Evolutionary conservation across 2,888 invertebrate species (phyloP), one percentile per base, ranked within the genome.

Genomic region (Drosophila neutralis): DNA sequence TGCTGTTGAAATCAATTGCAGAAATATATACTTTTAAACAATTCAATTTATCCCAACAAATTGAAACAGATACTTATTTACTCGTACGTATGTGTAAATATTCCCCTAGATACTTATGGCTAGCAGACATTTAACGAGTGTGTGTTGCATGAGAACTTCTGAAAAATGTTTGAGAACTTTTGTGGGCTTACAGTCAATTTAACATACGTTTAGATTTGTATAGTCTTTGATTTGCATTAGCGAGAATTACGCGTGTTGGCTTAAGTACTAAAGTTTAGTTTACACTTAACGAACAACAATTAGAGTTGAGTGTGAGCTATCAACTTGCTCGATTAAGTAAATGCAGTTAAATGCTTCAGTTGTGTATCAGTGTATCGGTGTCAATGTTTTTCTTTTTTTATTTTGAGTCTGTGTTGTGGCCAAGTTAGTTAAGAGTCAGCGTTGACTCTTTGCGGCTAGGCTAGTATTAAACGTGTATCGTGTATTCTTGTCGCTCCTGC

Each of bases 401-500:
- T 31, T 18, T 57, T 57, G 51, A 56, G 53, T 64, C 7, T 60
- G 45, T 70, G 27, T 38, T 38, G 21, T 60, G 42, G 58, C 63
- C 64, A 68, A 61, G 57, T 65, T 56, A 58, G 52, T 42, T 33
- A 69, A 56, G 61, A 71, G 54, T 59, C 36, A n/a, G 48, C 21
- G 13, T 6, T 31, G 38, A 29, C 67, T 66, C 18, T 42, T 45
- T 21, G 48, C 35, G 38, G 58, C 49, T 38, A n/a, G 38, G 51
- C 35, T 52, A 52, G 56, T 80, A 73, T 88, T 87, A 93, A 88
- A 96, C 96, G 91, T 96, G 96, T 92, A 96, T 96, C 78, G 96
- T 96, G 92, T 95, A 96, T 92, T 96, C 96, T 91, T 95, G 95
- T 75, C 95, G 94, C 91, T 96, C 96, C 91, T 95, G 95, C 91